Conservation (phyloP, 1,140 invertebrate species). For the Oscheius sp. region DNA sequence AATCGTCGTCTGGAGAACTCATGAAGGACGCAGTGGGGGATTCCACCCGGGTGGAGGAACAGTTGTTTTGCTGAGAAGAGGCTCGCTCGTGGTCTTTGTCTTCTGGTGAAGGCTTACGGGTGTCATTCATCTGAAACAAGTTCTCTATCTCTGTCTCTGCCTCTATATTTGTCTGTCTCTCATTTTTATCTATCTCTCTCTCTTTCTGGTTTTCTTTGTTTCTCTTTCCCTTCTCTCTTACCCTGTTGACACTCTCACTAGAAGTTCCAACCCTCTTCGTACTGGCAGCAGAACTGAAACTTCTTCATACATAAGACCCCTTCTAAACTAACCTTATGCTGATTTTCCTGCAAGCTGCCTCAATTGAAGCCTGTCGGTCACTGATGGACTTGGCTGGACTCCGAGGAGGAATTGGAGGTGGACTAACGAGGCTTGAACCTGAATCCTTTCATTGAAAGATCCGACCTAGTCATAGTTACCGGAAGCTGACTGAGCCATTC, state of each 20-base stretch:
- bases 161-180: slow-evolving; percentile 18
- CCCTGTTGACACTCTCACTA: background rate
- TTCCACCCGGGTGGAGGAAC: slow-evolving; percentile 18
- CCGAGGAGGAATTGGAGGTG: slow-evolving; percentile 55
- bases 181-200: slow-evolving; percentile 5
- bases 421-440: slow-evolving; percentile 29
- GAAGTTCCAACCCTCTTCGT: slow-evolving; percentile 10
- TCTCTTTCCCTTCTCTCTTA: no score
- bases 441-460: no score
- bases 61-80: no score
- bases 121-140: background rate
- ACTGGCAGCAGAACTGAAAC: slow-evolving; percentile 12
- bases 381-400: slow-evolving; percentile 24
- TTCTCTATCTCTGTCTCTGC: background rate
- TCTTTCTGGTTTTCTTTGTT: slow-evolving; percentile 19
- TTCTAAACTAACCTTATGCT: background rate
- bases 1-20: slow-evolving; percentile 55
- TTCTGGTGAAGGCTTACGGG: no score
- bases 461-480: no score
- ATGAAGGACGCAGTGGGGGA: slow-evolving; percentile 49
- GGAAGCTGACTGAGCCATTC: background rate
- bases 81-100: no score
- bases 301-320: background rate
- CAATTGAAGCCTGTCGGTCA: background rate
- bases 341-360: background rate